Evolutionary conservation across 1,140 invertebrate genomes (phyloP), one percentile per base, ranked within the genome.

Genomic region (Helicorthomorpha holstii): DNA sequence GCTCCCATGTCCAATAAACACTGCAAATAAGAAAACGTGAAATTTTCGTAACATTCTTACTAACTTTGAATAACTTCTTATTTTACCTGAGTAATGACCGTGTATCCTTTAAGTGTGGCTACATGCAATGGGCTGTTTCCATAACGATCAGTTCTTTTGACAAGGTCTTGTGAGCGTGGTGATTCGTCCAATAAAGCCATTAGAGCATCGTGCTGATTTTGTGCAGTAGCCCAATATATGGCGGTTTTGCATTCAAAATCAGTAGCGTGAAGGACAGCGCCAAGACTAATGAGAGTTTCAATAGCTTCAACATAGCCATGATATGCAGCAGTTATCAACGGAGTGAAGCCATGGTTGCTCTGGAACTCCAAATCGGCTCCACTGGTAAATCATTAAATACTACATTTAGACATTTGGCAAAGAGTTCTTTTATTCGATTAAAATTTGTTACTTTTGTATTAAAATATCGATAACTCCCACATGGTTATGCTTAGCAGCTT

Each of bases 321-420:
- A 16, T 57, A 58, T 16, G 66, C 63, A 14, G 69, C 67, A 51
- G 69, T 52, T 43, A 71, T 52, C 12, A 71, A 54, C 2, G 69
- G 66, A 12, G 68, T 86, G 58, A 67, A 71, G 56, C 67, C 67
- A 51, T 70, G 63, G 51, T 65, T 66, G 57, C 69, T 69, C n/a
- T 56, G 48, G 3, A 58, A 54, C 48, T 72, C 66, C 26, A 72
- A 59, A 24, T 58, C 49, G 2, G 66, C 66, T 26, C 64, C 64
- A 49, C 69, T 69, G 49, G 14, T 2, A 51, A 23, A n/a, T 43
- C 21, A 12, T 49, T 49, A 16, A n/a, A 27, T 27, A 49, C 22
- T 16, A 46, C n/a, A 2, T n/a, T 2, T 3, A 21, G 24, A 38
- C 38, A n/a, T n/a, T n/a, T n/a, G n/a, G n/a, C n/a, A n/a, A n/a